A percentile compares a stretch with the other conserved stretches of the same genome.
Evolutionary conservation across 2,888 invertebrate species (phyloP).

Genomic region (Litoditis marina): DNA sequence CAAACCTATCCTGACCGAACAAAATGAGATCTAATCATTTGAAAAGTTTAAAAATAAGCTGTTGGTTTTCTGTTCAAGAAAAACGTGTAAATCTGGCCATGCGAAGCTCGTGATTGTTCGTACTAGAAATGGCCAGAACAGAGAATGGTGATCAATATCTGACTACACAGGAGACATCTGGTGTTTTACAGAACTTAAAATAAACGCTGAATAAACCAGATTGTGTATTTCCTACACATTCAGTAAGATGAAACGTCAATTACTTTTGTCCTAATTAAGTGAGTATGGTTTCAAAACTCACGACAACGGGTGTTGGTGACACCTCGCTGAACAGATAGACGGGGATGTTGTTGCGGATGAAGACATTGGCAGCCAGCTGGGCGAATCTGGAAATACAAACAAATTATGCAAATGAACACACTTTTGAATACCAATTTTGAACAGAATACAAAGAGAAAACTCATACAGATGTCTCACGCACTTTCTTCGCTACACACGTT

Average conservation of each 20-base stretch:
- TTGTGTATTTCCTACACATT: not conserved
- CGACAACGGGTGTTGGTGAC: conserved; percentile 86
- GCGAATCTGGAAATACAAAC: conserved; percentile 73
- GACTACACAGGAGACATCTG: too few relatives aligned
- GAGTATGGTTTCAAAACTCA: conserved; percentile 44
- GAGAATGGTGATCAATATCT: too few relatives aligned
- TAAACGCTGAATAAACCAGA: not conserved
- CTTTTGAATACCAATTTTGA: too few relatives aligned
- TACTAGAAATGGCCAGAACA: too few relatives aligned
- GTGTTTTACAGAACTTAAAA: not conserved
- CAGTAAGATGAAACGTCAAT: not conserved
- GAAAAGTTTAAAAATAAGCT: too few relatives aligned
- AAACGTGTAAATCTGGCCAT: not conserved
- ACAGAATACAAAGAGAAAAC: too few relatives aligned
- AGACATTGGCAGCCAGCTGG: conserved; percentile 79
- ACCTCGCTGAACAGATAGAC: conserved; percentile 79
- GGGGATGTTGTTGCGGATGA: conserved; percentile 74
- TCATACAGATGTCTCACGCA: too few relatives aligned
- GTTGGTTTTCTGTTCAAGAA: not conserved
- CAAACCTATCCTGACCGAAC: too few relatives aligned
- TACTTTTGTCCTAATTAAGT: not conserved
- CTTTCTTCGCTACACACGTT: too few relatives aligned
- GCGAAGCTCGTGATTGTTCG: not conserved
- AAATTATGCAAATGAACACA: too few relatives aligned
- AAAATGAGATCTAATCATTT: too few relatives aligned